Evolutionary conservation across 2,113 vertebrate species (phyloP).

Genomic region (Menidia beryllina): DNA sequence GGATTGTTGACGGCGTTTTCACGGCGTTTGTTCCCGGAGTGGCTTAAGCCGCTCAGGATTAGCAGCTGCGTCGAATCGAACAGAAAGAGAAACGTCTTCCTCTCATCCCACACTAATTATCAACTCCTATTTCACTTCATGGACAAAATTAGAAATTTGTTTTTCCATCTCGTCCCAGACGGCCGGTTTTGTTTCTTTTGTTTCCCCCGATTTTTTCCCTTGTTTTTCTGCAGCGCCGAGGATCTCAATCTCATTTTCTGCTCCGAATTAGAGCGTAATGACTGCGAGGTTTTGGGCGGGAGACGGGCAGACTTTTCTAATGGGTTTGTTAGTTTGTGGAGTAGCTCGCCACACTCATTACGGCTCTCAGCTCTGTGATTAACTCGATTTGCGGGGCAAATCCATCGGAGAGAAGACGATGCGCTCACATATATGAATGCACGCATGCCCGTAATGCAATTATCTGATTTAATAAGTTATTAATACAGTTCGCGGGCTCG

Average conservation of each 20-base stretch:
- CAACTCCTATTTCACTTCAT: slow-evolving; percentile 68
- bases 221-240: slow-evolving; percentile 70
- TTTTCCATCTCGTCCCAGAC: slow-evolving; percentile 63
- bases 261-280: slow-evolving; percentile 81
- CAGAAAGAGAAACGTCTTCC: slow-evolving; percentile 31
- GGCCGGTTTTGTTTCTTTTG: slow-evolving; percentile 34
- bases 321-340: slow-evolving; percentile 82
- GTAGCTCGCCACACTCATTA: slow-evolving; percentile 80
- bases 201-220: slow-evolving; percentile 24
- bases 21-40: slow-evolving; percentile 47
- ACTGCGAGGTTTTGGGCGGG: slow-evolving; percentile 80
- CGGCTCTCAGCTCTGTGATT: slow-evolving; percentile 80
- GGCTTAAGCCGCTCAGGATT: slow-evolving; percentile 35
- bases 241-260: slow-evolving; percentile 82
- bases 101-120: slow-evolving; percentile 65
- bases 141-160: slow-evolving; percentile 69
- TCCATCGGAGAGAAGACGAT: slow-evolving; percentile 76
- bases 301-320: slow-evolving; percentile 77
- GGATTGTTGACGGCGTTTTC: slow-evolving; percentile 55
- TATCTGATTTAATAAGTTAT: slow-evolving; percentile 82
- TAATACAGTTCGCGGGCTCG: slow-evolving; percentile 75
- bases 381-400: slow-evolving; percentile 81
- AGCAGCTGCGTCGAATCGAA: slow-evolving; percentile 37
- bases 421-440: slow-evolving; percentile 74
- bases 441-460: slow-evolving; percentile 78